Evolutionary conservation across 2,888 invertebrate genomes (phyloP).

Genomic region (Resseliella maxima): DNA sequence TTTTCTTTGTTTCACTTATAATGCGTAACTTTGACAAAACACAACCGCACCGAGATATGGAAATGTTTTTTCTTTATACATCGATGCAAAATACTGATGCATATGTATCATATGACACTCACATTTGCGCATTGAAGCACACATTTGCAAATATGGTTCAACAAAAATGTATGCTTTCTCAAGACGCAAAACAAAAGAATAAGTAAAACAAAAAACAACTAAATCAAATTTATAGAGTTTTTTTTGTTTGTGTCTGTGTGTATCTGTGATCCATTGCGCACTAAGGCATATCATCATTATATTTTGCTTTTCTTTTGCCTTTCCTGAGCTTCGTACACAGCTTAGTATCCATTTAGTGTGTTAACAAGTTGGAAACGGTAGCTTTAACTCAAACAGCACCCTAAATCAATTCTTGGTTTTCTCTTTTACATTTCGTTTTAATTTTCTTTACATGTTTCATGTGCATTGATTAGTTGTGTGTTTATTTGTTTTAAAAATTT

Average conservation of each 20-base stretch:
- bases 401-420: background rate
- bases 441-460: no score
- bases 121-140: background rate
- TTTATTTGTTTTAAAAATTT: no score
- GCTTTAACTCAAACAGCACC: background rate
- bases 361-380: constrained; percentile 8
- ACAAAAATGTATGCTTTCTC: background rate
- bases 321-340: constrained; percentile 4
- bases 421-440: no score
- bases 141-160: background rate
- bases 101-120: constrained; percentile 9
- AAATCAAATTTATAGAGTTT: constrained; percentile 48
- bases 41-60: no score
- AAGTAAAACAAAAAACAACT: background rate
- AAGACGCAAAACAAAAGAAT: no score
- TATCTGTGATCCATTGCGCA: constrained; percentile 22
- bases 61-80: no score
- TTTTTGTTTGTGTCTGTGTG: constrained; percentile 15
- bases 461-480: no score
- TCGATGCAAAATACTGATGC: background rate
- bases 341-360: constrained; percentile 7
- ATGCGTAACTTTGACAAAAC: no score
- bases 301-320: no score
- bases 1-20: no score
- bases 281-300: no score